Evolutionary conservation across 1,140 invertebrate species (phyloP), one percentile per base, ranked within the genome.

Genomic region (Samia ricini): DNA sequence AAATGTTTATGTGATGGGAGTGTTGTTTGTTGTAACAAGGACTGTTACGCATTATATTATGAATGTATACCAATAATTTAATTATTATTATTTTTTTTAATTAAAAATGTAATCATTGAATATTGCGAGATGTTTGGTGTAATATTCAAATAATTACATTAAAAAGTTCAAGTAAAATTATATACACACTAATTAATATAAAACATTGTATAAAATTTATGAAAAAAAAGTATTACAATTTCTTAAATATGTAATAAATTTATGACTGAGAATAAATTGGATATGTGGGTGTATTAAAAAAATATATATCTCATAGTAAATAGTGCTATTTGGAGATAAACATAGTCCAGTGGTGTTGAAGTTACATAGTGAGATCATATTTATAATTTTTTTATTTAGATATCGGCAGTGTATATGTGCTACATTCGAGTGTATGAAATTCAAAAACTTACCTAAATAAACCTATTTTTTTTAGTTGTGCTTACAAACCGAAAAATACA

Each of bases 1-100:
- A 76, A 81, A 74, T 20, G 75, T 77, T 77, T 77, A 76, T 83
- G 79, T 83, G 76, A 81, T 78, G 76, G n/a, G 74, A 76, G 69
- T 77, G 72, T 77, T 72, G 75, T 79, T 73, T 81, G 71, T 64
- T 42, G 33, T 42, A 62, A 70, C 65, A 68, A 70, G 63, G 63
- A 71, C 69, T 73, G 73, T 72, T 74, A 61, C 55, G 65, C 69
- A 74, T 57, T 67, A 74, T 79, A 42, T 42, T 42, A 72, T 77
- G 72, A 78, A 24, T 55, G 55, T 83, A 78, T 84, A 88, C 78
- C 80, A 83, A 55, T 55, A 24, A 55, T 55, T 64, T 83, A 80
- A 81, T n/a, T n/a, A n/a, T n/a, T 79, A 77, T 79, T 77, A 83
- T 67, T 69, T 74, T 55, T 72, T 77, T 76, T 73, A 66, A 72